Conservation (phyloP, 2,888 invertebrate genomes). For the Calameuta pallipes region DNA sequence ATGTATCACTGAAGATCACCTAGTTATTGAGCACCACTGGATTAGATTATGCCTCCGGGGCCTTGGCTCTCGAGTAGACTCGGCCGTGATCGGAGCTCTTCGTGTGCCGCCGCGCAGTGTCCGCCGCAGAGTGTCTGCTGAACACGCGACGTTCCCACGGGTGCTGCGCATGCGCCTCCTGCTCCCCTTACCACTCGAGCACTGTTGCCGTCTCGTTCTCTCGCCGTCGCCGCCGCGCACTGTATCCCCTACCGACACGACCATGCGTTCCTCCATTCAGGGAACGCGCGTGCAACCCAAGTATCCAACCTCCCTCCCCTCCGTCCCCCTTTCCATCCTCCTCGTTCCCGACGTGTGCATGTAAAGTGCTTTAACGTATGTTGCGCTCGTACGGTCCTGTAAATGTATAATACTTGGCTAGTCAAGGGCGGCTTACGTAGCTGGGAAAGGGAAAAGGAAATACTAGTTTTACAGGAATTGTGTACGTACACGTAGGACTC, state of each 20-base stretch:
- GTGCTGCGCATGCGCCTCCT: slow-evolving; percentile 55
- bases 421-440: too few species aligned
- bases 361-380: too few species aligned
- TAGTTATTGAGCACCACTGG: slow-evolving; percentile 56
- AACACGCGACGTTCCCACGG: slow-evolving; percentile 62
- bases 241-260: slow-evolving; percentile 10
- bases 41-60: slow-evolving; percentile 33
- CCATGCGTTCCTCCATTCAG: slow-evolving; percentile 17
- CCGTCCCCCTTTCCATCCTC: too few species aligned
- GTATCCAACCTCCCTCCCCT: not conserved
- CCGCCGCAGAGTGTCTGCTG: slow-evolving; percentile 44
- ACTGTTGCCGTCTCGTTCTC: slow-evolving; percentile 29
- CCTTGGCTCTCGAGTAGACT: slow-evolving; percentile 36
- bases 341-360: too few species aligned
- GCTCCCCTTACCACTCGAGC: slow-evolving; percentile 16
- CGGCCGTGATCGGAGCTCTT: slow-evolving; percentile 51
- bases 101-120: slow-evolving; percentile 39
- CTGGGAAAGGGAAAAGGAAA: too few species aligned
- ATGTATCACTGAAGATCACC: slow-evolving; percentile 15
- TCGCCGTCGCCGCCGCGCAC: slow-evolving; percentile 21
- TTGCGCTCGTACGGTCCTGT: too few species aligned
- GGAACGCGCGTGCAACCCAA: not conserved
- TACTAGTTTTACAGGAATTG: too few species aligned
- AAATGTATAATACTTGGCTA: too few species aligned
- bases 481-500: too few species aligned